Conservation (phyloP, 30 jellyfish, hydroid and myxozoan species). For the Hydractinia echinata region DNA sequence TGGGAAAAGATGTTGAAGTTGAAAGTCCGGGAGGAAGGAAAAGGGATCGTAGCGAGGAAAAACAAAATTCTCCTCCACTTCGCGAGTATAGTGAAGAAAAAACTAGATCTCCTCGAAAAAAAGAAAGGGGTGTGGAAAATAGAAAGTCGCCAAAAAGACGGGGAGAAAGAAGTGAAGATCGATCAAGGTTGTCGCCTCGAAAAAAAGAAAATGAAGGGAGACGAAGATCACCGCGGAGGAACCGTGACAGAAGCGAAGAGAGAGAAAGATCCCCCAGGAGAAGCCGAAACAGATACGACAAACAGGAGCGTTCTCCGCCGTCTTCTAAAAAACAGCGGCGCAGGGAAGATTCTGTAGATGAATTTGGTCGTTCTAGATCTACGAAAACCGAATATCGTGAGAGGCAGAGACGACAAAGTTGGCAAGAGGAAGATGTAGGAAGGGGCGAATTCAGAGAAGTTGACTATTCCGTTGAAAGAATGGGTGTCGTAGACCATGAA, state of each 20-base stretch:
- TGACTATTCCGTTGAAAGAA: neutral
- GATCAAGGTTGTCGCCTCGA: neutral
- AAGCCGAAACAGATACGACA: conserved; percentile 11
- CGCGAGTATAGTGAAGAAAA: too few species aligned
- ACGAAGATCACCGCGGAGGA: conserved; percentile 1
- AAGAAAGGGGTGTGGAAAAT: too few species aligned
- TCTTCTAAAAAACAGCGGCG: neutral
- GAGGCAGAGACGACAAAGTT: neutral
- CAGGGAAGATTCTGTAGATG: conserved; percentile 40
- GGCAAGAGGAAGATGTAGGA: neutral
- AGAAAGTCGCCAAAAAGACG: neutral
- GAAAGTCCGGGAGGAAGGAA: too few species aligned
- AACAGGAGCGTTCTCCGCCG: conserved; percentile 12
- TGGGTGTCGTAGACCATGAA: neutral
- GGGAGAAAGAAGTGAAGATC: neutral
- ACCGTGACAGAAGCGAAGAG: conserved; percentile 16
- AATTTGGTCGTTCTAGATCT: conserved; percentile 35
- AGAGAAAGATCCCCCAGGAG: conserved; percentile 4
- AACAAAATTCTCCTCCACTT: too few species aligned
- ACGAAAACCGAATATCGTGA: conserved; percentile 15
- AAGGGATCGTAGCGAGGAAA: too few species aligned
- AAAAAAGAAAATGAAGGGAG: neutral
- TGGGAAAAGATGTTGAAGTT: too few species aligned
- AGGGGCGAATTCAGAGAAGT: neutral
- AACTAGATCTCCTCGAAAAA: too few species aligned